Base-by-base conservation (phyloP, 1,140 invertebrate species). In the Hetaerina americana region DNA sequence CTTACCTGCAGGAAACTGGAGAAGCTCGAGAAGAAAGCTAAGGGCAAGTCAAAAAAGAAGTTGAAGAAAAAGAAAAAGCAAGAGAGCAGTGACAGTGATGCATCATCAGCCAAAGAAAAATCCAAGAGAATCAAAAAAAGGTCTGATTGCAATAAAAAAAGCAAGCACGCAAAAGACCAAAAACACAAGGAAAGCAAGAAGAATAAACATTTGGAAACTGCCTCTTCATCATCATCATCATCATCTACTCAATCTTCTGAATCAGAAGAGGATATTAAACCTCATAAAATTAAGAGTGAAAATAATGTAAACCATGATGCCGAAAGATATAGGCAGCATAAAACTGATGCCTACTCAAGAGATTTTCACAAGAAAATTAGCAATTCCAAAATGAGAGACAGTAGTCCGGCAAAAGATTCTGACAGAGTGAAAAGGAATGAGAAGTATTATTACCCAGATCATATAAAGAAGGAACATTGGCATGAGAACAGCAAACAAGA, bases 21-120 rank as follows among this genome's bases (percentile, higher is more conserved):
- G 26, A 74, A 72, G 66, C 25, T 75, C 26, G 74, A 75, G 71
- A 74, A 73, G 66, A 72, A 70, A 26, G 26, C 49, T 15, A 75
- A 72, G 29, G 31, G 22, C 27, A 72, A 28, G 57, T 69, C 67
- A 31, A 75, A 70, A 71, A 72, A 69, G 66, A 74, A 72, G 40
- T 15, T n/a, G 6, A 29, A 74, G 68, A 74, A 72, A 68, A 68
- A 27, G 28, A 71, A 68, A 68, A 68, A 27, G 15, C 40, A 49
- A 66, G 31, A 27, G 10, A 73, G 66, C 24, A 67, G 26, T 22
- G 69, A 74, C 24, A 68, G 66, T 10, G 71, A 73, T 25, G 25
- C 15, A n/a, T n/a, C n/a, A n/a, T n/a, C n/a, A 18, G 40, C 40
- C 15, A 57, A 57, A 12, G 40, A 57, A 26, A 26, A 27, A 5